Evolutionary conservation across 2,888 invertebrate genomes (phyloP).

Genomic region (Drosophila mayaguana): DNA sequence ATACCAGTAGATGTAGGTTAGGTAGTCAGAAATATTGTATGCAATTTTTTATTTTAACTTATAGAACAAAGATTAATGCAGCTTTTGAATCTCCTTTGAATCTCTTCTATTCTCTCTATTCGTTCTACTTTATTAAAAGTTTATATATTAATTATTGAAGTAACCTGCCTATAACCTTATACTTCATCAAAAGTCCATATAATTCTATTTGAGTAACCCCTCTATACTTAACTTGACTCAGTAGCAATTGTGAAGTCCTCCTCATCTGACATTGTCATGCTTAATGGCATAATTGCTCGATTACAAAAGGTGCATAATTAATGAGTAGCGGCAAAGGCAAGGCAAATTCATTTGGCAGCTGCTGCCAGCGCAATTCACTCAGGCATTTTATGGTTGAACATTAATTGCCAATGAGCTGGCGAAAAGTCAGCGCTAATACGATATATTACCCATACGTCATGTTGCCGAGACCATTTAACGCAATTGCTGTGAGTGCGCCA

Average conservation of each 20-base stretch:
- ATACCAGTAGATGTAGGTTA: not conserved
- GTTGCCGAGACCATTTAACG: conserved; percentile 52
- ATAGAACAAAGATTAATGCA: not conserved
- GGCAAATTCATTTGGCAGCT: conserved; percentile 14
- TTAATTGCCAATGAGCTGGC: conserved; percentile 52
- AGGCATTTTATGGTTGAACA: conserved; percentile 35
- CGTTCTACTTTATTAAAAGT: not conserved
- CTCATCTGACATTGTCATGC: conserved; percentile 39
- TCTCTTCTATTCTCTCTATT: not conserved
- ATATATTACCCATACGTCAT: conserved; percentile 49
- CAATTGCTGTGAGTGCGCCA: conserved; percentile 41
- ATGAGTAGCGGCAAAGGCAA: conserved; percentile 33
- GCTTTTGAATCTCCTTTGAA: not conserved
- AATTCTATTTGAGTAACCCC: no score
- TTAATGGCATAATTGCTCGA: conserved; percentile 36
- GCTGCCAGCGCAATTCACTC: conserved; percentile 28
- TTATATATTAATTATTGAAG: not conserved
- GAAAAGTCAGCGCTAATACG: conserved; percentile 50
- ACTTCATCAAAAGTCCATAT: no score
- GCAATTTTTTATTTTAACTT: not conserved
- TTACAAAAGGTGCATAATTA: conserved; percentile 45
- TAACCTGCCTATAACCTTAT: not conserved
- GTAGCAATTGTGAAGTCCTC: not conserved
- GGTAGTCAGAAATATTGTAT: not conserved
- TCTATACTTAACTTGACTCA: not conserved